Evolutionary conservation across 2,888 invertebrate species (phyloP), one percentile per base, ranked within the genome.

Genomic region (Andrena hattorfiana): DNA sequence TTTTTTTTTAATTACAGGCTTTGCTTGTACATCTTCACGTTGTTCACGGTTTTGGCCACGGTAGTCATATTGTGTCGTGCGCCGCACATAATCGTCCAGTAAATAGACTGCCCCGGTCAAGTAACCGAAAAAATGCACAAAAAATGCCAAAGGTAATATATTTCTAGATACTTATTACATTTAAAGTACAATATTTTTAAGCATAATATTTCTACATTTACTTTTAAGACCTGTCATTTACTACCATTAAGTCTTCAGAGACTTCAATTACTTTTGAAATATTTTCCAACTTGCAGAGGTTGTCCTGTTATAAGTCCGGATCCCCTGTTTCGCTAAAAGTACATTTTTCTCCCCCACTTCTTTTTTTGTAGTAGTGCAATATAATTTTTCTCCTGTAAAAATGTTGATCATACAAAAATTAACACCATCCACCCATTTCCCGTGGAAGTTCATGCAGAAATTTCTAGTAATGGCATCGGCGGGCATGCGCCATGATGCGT

Each of bases 61-160:
- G 97, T 98, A 92, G 97, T 98, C 90, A 98, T 98, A 94, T 95
- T 98, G 92, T 95, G 97, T 91, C 98, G 98, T 89, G 98, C 98
- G 93, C 98, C 98, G 89, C 98, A 98, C 95, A 98, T 98, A 94
- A 98, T 98, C 94, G 98, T 98, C 94, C 98, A 98, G 96, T 98
- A 96, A 84, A 96, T 93, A 92, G 91, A 93, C 91, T 92, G 92
- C 91, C 91, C 89, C 89, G 87, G 90, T 90, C 89, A 87, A 90
- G 87, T 84, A 91, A 91, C 90, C 91, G 88, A 91, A 87, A 85
- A 87, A 90, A 89, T 89, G 89, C 89, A 90, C 87, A 87, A 90
- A 86, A 85, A 35, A 79, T 86, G 84, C 81, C 84, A 84, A 77
- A 70, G 80, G 71, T 81, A 83, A 68, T 60, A 51, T 71, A 64